These are phyloP conservation scores for Bemisia tabaci DNA, from an alignment of 1,140 invertebrate genomes.

Conservation along the genomic window DNA sequence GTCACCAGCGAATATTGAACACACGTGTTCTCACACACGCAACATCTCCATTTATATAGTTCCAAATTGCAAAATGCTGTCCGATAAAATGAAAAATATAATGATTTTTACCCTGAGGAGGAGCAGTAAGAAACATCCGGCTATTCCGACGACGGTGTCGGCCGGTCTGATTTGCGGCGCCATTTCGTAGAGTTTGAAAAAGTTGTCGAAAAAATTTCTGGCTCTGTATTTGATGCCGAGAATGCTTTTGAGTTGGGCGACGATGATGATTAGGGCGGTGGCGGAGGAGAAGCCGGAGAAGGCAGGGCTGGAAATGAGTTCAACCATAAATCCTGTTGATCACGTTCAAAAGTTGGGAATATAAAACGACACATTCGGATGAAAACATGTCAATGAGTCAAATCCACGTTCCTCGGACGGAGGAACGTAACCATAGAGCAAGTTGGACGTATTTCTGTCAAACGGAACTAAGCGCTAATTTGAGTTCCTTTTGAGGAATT, in stretches of 20 bases:
- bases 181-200: slow-evolving; percentile 44
- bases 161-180: slow-evolving; percentile 44
- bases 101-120: slow-evolving; percentile 52
- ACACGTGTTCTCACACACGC: too few relatives aligned
- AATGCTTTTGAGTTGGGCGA: slow-evolving; percentile 74
- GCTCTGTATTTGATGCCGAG: slow-evolving; percentile 60
- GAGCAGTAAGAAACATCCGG: slow-evolving; percentile 52
- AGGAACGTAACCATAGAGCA: too few relatives aligned
- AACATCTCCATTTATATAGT: too few relatives aligned
- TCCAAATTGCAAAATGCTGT: too few relatives aligned
- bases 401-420: too few relatives aligned
- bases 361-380: too few relatives aligned
- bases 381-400: too few relatives aligned
- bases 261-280: slow-evolving; percentile 77
- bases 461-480: too few relatives aligned
- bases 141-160: slow-evolving; percentile 53
- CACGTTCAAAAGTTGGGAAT: neutral
- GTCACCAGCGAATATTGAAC: too few relatives aligned
- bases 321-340: slow-evolving; percentile 71
- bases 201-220: slow-evolving; percentile 52
- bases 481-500: too few relatives aligned
- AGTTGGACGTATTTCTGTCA: too few relatives aligned
- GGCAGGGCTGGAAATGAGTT: slow-evolving; percentile 84
- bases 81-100: too few relatives aligned
- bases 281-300: slow-evolving; percentile 87